Conservation (phyloP, 2,797 vertebrate genomes). For the Lerista edwardsae region DNA sequence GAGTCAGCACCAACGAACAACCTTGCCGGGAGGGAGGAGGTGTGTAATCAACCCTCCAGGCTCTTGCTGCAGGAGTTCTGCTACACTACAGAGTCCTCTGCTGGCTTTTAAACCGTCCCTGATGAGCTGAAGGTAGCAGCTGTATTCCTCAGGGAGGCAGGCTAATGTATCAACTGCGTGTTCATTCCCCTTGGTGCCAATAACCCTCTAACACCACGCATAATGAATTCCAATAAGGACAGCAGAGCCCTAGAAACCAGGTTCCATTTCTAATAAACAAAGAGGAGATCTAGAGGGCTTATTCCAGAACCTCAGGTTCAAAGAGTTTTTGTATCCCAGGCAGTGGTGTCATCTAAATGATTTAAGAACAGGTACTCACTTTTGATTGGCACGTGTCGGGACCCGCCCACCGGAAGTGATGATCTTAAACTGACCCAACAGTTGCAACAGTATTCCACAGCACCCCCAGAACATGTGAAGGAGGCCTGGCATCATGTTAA, state of each 20-base stretch:
- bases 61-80: constrained; percentile 12
- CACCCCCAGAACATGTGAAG: too few relatives aligned
- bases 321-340: too few relatives aligned
- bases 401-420: too few relatives aligned
- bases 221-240: constrained; percentile 52
- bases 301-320: not conserved
- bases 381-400: too few relatives aligned
- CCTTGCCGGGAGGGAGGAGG: constrained; percentile 4
- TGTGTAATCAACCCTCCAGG: constrained; percentile 7
- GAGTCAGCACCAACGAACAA: constrained; percentile 16
- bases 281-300: constrained; percentile 49
- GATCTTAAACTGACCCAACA: too few relatives aligned
- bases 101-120: constrained; percentile 20
- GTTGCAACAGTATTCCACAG: too few relatives aligned
- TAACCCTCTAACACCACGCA: constrained; percentile 40
- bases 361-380: too few relatives aligned
- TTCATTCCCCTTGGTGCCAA: constrained; percentile 24
- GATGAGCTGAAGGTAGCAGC: constrained; percentile 35
- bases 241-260: constrained; percentile 35
- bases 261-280: constrained; percentile 54
- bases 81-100: constrained; percentile 9
- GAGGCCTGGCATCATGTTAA: too few relatives aligned
- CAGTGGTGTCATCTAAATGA: too few relatives aligned
- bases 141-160: constrained; percentile 25
- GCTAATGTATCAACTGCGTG: constrained; percentile 25